phyloP scores from a whole-genome alignment of 2,888 invertebrate species.

The Byasa hedistus region DNA sequence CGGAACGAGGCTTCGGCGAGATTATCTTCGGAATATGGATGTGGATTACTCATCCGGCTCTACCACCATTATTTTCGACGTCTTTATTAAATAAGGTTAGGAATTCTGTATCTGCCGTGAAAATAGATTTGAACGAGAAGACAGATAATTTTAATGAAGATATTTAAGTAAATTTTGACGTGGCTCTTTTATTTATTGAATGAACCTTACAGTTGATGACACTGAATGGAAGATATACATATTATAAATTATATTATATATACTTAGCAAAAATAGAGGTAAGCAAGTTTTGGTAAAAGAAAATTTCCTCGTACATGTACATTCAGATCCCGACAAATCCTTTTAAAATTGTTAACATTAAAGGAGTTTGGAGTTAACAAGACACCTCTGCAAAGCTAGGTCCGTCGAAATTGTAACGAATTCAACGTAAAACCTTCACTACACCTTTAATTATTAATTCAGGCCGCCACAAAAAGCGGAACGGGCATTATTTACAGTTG shows the following conservation, averaged over 20 bases:
- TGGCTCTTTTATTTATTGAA: too few species aligned
- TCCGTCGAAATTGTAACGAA: conserved; percentile 24
- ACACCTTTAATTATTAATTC: conserved; percentile 57
- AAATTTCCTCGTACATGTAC: too few species aligned
- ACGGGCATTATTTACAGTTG: conserved; percentile 72
- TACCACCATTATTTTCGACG: conserved; percentile 25
- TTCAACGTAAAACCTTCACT: conserved; percentile 24
- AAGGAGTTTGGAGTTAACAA: conserved; percentile 14
- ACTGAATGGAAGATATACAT: too few species aligned
- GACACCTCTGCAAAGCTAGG: conserved; percentile 1
- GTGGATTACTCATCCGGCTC: conserved; percentile 37
- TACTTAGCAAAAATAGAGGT: too few species aligned
- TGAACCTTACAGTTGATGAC: too few species aligned
- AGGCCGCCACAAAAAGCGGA: conserved; percentile 65
- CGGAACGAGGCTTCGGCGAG: conserved; percentile 52
- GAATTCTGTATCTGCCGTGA: conserved; percentile 7
- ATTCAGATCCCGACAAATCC: background rate
- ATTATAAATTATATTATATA: too few species aligned
- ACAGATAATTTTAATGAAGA: background rate
- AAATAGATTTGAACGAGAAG: conserved; percentile 3
- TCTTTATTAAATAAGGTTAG: conserved; percentile 27
- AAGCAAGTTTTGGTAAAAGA: too few species aligned
- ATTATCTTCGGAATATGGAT: conserved; percentile 62
- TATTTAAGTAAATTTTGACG: too few species aligned
- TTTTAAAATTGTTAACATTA: conserved; percentile 13